Conservation (phyloP, 2,888 invertebrate species). For the Mactromeris polynyma region DNA sequence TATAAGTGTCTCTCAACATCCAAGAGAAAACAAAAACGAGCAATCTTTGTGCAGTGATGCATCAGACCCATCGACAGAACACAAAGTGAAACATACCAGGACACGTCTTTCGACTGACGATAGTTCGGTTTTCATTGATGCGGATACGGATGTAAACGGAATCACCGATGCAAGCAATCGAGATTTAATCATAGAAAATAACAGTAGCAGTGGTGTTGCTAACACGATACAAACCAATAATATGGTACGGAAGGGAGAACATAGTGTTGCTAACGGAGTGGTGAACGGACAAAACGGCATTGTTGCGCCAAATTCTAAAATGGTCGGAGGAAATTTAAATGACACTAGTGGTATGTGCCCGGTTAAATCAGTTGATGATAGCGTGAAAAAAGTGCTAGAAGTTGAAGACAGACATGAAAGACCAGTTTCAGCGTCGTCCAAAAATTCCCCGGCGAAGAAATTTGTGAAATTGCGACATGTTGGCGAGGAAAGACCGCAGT, state of each 20-base stretch:
- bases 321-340: background rate
- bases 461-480: constrained; percentile 79
- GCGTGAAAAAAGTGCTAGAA: constrained; percentile 20
- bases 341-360: background rate
- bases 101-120: background rate
- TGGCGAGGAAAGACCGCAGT: constrained; percentile 75
- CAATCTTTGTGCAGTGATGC: background rate
- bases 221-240: background rate
- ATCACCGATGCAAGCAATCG: background rate
- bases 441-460: constrained; percentile 72
- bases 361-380: constrained; percentile 4
- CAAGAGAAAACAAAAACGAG: background rate
- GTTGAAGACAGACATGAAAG: constrained; percentile 4
- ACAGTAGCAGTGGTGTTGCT: background rate
- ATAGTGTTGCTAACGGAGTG: background rate
- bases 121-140: background rate
- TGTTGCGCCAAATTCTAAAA: background rate
- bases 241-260: background rate
- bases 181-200: background rate
- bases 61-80: background rate
- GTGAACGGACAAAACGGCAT: constrained; percentile 13
- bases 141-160: background rate
- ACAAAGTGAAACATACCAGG: background rate
- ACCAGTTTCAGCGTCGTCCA: constrained; percentile 42
- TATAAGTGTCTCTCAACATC: background rate